These are phyloP conservation scores for Podarcis raffonei DNA, from an alignment of 2,113 vertebrate genomes.

Conservation along the genomic window DNA sequence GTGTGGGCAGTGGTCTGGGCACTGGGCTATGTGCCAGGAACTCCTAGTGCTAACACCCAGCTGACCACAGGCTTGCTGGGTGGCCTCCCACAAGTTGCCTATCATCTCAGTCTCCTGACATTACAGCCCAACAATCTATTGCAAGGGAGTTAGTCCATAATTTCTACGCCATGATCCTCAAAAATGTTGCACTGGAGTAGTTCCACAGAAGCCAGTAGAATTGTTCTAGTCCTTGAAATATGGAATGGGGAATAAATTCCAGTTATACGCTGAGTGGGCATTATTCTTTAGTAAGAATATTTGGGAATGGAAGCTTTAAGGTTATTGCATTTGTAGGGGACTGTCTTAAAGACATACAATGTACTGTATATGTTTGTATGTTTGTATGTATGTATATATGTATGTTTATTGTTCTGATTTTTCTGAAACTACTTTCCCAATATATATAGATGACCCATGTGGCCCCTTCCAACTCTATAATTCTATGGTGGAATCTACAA, in stretches of 20 bases:
- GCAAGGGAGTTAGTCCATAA: background rate
- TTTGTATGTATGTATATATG: background rate
- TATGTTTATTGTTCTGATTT: background rate
- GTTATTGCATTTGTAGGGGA: background rate
- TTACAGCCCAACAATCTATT: background rate
- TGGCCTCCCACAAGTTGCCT: conserved; percentile 4
- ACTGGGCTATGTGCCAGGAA: conserved; percentile 24
- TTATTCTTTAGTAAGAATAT: background rate
- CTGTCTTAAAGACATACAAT: background rate
- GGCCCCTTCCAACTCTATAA: too few species aligned
- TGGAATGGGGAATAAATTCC: background rate
- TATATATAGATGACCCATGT: background rate
- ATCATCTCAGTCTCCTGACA: background rate
- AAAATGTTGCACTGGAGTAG: background rate
- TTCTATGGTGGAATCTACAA: too few species aligned
- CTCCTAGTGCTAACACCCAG: background rate
- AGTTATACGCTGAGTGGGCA: background rate
- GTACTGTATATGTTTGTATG: background rate
- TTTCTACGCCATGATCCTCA: background rate
- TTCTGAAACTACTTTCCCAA: background rate
- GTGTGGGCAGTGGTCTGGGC: conserved; percentile 24
- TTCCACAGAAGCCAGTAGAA: background rate
- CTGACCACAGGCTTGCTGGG: conserved; percentile 4
- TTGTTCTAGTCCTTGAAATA: background rate
- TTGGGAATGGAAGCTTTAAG: background rate